Conservation (phyloP, 2,113 vertebrate genomes). For the Toxotes jaculatrix region DNA sequence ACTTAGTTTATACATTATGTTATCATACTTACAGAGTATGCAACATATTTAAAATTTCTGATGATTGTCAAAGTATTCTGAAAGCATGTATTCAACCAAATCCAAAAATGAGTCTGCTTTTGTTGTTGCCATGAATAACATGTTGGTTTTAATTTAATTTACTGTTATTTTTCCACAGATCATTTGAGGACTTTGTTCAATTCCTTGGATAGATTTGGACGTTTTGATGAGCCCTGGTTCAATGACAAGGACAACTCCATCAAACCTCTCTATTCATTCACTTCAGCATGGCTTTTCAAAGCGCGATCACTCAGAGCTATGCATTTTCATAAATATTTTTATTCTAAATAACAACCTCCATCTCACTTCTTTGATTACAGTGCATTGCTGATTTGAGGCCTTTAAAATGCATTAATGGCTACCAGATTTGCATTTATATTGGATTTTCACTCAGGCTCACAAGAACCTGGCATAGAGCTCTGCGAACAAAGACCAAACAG, state of each 20-base stretch:
- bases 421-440: constrained; percentile 88
- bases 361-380: constrained; percentile 81
- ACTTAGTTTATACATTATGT: neutral
- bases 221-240: constrained; percentile 43
- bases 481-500: constrained; percentile 80
- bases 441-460: constrained; percentile 78
- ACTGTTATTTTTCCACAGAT: constrained; percentile 19
- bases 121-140: neutral
- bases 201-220: constrained; percentile 34
- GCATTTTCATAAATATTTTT: constrained; percentile 83
- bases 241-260: constrained; percentile 38
- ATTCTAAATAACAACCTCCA: constrained; percentile 80
- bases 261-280: constrained; percentile 55
- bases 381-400: constrained; percentile 80
- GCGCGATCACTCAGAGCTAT: constrained; percentile 74
- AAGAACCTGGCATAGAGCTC: constrained; percentile 78
- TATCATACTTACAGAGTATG: neutral
- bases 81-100: neutral
- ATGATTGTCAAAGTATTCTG: neutral
- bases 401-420: constrained; percentile 85
- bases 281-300: constrained; percentile 56
- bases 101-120: neutral
- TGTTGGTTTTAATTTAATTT: constrained; percentile 30
- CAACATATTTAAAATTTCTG: neutral
- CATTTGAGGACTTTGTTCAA: constrained; percentile 18